A percentile compares a stretch with the other conserved stretches of the same genome.
These are phyloP conservation scores for Callipepla californica DNA, from an alignment of 2,113 vertebrate genomes.

Conservation along the genomic window DNA sequence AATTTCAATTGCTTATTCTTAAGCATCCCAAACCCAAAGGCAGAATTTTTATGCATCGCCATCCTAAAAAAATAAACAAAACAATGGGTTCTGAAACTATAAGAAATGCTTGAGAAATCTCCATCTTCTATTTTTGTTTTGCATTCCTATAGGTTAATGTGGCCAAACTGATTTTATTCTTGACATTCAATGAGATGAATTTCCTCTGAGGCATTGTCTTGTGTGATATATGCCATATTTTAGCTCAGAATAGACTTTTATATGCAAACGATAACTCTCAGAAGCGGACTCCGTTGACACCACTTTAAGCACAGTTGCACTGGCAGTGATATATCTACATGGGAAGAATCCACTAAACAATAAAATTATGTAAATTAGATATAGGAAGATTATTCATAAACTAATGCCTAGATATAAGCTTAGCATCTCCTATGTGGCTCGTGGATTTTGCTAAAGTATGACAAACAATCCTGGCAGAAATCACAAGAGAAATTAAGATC, in stretches of 20 bases:
- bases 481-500: slow-evolving; percentile 62
- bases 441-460: slow-evolving; percentile 43
- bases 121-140: slow-evolving; percentile 62
- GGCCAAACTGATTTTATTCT: slow-evolving; percentile 20
- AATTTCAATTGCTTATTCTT: background rate
- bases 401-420: slow-evolving; percentile 56
- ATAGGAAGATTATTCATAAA: slow-evolving; percentile 69
- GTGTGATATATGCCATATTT: slow-evolving; percentile 59
- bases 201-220: slow-evolving; percentile 50
- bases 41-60: background rate
- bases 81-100: slow-evolving; percentile 12
- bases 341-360: slow-evolving; percentile 74
- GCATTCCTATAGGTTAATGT: slow-evolving; percentile 48
- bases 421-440: slow-evolving; percentile 37
- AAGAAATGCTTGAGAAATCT: slow-evolving; percentile 55
- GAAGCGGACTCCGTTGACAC: slow-evolving; percentile 68
- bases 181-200: slow-evolving; percentile 61
- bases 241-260: slow-evolving; percentile 60
- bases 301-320: slow-evolving; percentile 71
- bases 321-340: slow-evolving; percentile 72
- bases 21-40: background rate
- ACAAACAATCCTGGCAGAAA: slow-evolving; percentile 52
- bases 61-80: slow-evolving; percentile 30
- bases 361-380: slow-evolving; percentile 74
- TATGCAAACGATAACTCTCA: slow-evolving; percentile 58